Conservation (phyloP, 2,113 vertebrate genomes). For the Alaudala cheleensis region DNA sequence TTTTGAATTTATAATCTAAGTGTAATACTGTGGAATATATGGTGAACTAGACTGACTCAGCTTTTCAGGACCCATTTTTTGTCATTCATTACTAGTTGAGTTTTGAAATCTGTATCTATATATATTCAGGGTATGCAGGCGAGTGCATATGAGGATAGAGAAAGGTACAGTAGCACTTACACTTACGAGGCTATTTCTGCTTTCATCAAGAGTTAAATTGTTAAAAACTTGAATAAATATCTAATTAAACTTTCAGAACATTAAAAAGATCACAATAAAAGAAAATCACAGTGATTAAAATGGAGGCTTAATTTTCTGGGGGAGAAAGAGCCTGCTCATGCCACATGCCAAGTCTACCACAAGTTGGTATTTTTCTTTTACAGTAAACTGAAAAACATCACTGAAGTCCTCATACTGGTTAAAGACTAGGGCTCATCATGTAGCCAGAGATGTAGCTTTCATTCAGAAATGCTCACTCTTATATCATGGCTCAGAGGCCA, state of each 20-base stretch:
- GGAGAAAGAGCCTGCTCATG: neutral
- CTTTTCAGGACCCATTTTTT: neutral
- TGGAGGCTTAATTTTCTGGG: neutral
- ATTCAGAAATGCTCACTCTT: neutral
- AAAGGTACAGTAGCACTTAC: neutral
- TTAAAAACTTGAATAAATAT: neutral
- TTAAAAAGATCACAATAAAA: conserved; percentile 39
- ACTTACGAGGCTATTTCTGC: neutral
- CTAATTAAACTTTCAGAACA: neutral
- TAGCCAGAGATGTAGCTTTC: neutral
- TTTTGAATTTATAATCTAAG: neutral
- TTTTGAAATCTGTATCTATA: neutral
- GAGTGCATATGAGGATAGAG: neutral
- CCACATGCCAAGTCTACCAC: neutral
- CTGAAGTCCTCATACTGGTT: neutral
- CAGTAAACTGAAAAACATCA: neutral
- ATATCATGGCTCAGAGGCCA: neutral
- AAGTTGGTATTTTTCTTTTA: neutral
- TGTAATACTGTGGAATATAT: neutral
- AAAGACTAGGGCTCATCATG: neutral
- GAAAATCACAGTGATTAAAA: neutral
- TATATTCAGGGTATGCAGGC: neutral
- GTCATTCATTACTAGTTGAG: neutral
- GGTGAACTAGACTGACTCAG: neutral
- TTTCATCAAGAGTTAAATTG: neutral